Evolutionary conservation across 37 sponge, comb jelly and placozoan genomes (phyloP), one percentile per base, ranked within the genome.

Genomic region (Eunapius fragilis): DNA sequence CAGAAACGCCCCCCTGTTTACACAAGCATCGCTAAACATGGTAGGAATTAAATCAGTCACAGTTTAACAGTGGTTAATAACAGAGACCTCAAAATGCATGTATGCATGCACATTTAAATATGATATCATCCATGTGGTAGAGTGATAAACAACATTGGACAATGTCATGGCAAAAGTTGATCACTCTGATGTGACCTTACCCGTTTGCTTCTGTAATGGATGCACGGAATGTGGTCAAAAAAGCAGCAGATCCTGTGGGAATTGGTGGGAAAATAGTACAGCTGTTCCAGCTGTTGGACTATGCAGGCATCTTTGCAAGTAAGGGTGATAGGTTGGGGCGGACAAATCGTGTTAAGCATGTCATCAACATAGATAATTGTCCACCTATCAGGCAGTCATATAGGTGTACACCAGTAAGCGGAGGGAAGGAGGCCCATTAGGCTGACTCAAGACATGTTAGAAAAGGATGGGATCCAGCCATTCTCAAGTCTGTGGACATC

Each of bases 401-500:
- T 28, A 50, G 80, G 14, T 31, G 69, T 2, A 22, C 67, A 14
- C 80, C 80, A 80, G 28, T n/a, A 28, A 13, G 33, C 27, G 14
- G 25, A 31, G 14, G 69, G 27, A 31, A 58, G 17, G 3, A 79
- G 19, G 80, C 13, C n/a, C 35, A 3, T 9, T 6, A 3, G 69
- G 19, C 70, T 68, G 81, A 10, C 69, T 34, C 31, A 32, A 28
- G 69, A 31, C 3, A 80, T 80, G 81, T 35, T 80, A 32, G n/a
- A 68, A 2, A 17, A 31, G 17, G 81, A 80, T 35, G 69, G 69
- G 17, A 68, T 80, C 68, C 81, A 69, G 36, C 81, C 81, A 25
- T 80, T 70, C 13, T 48, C 30, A 23, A 80, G 81, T n/a, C 81
- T 37, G 2, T 80, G 81, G 81, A 70, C 37, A n/a, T 80, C 81